Conservation (phyloP, 2,113 vertebrate species). For the Nettapus auritus region DNA sequence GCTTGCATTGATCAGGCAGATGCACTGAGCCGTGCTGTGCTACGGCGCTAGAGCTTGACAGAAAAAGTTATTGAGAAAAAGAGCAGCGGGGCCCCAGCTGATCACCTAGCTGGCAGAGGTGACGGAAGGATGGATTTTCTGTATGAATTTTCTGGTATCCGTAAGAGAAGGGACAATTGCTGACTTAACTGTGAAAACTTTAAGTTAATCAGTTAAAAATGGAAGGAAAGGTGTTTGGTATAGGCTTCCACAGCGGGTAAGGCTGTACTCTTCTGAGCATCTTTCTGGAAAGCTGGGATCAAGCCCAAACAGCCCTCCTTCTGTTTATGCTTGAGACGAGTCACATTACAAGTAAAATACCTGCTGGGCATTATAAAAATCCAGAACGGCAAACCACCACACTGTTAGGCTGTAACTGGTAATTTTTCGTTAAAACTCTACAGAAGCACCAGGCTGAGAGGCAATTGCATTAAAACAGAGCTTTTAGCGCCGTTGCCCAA, state of each 20-base stretch:
- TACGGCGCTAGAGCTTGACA: background rate
- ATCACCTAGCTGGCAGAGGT: background rate
- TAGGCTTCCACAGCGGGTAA: background rate
- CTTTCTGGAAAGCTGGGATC: background rate
- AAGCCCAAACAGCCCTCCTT: background rate
- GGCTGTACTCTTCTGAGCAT: background rate
- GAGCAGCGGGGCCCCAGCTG: fast-evolving
- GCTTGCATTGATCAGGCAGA: background rate
- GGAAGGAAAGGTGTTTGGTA: background rate
- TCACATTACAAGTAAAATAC: background rate
- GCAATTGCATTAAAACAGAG: background rate
- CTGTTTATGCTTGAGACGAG: background rate
- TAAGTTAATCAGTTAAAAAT: background rate
- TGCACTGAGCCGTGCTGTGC: background rate
- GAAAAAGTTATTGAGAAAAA: background rate
- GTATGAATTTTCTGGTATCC: background rate
- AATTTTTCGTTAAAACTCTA: background rate
- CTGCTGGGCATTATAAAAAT: background rate
- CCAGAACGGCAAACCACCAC: background rate
- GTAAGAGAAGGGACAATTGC: background rate
- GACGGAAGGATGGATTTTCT: background rate
- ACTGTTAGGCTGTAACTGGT: background rate
- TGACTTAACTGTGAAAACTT: background rate
- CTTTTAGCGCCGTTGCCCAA: background rate
- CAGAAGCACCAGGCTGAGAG: background rate